Evolutionary conservation across 92 coral and sea anemone species (phyloP).

Genomic region (Paramuricea clavata): DNA sequence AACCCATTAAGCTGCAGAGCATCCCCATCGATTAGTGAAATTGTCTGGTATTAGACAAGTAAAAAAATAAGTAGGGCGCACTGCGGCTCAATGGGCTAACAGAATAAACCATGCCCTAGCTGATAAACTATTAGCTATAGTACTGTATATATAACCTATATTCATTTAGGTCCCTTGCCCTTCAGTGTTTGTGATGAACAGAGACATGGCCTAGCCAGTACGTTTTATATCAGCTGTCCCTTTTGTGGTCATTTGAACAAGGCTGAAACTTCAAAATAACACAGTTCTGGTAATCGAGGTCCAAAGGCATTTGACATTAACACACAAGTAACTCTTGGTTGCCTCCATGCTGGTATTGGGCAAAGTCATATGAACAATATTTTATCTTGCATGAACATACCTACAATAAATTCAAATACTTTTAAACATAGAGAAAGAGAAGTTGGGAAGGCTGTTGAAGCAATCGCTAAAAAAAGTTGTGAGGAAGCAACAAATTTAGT

Average conservation of each 20-base stretch:
- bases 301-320: conserved; percentile 69
- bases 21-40: too few species aligned
- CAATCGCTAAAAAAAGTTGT: conserved; percentile 62
- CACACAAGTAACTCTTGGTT: conserved; percentile 73
- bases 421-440: conserved; percentile 75
- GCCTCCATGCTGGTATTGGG: conserved; percentile 74
- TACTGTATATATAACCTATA: not conserved
- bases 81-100: too few species aligned
- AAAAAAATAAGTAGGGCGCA: too few species aligned
- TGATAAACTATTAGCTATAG: conserved; percentile 2
- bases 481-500: conserved; percentile 2
- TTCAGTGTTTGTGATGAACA: conserved; percentile 33
- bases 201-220: conserved; percentile 68
- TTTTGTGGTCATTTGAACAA: conserved; percentile 62
- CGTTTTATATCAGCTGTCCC: conserved; percentile 57
- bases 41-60: too few species aligned
- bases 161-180: conserved; percentile 32
- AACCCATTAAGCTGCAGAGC: too few species aligned
- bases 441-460: conserved; percentile 53
- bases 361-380: conserved; percentile 69
- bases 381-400: conserved; percentile 61
- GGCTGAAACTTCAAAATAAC: conserved; percentile 66
- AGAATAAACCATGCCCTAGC: not conserved
- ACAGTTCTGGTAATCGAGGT: conserved; percentile 69
- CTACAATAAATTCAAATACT: conserved; percentile 50